These are phyloP conservation scores for Trimorus sp. DNA, from an alignment of 2,888 invertebrate species.

Conservation along the genomic window DNA sequence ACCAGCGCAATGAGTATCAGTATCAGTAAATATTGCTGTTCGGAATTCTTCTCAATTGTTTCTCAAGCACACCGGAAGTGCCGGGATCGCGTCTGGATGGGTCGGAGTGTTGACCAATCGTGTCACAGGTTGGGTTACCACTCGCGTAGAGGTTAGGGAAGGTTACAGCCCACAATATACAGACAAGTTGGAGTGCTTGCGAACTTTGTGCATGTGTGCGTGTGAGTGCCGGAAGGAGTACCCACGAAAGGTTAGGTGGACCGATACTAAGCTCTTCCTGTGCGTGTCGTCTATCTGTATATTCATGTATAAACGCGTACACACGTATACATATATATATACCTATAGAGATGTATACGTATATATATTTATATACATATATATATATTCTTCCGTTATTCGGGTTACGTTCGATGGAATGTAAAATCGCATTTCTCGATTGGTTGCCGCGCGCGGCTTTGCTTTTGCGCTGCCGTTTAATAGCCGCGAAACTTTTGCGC, in stretches of 20 bases:
- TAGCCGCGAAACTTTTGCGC: no score
- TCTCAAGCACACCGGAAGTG: no score
- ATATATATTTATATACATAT: constrained; percentile 57
- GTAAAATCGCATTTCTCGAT: not conserved
- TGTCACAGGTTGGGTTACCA: no score
- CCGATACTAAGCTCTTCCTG: constrained; percentile 74
- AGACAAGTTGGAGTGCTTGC: not conserved
- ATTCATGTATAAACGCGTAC: constrained; percentile 61
- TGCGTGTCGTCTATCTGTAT: constrained; percentile 72
- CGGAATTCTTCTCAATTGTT: no score
- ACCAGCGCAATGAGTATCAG: no score
- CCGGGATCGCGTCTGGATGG: constrained; percentile 5
- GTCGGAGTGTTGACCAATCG: not conserved
- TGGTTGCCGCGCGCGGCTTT: no score
- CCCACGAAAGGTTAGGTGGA: constrained; percentile 22
- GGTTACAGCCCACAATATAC: no score
- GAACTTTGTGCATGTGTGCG: constrained; percentile 15
- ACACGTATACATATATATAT: constrained; percentile 57
- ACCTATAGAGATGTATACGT: constrained; percentile 59
- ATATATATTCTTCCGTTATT: constrained; percentile 70
- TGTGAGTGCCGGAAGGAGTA: not conserved
- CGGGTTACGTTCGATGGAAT: constrained; percentile 63
- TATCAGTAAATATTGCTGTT: no score
- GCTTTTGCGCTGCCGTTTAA: no score
- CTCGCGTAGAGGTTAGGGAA: no score